Evolutionary conservation across 2,113 vertebrate genomes (phyloP).

Genomic region (Callaeas wilsoni): DNA sequence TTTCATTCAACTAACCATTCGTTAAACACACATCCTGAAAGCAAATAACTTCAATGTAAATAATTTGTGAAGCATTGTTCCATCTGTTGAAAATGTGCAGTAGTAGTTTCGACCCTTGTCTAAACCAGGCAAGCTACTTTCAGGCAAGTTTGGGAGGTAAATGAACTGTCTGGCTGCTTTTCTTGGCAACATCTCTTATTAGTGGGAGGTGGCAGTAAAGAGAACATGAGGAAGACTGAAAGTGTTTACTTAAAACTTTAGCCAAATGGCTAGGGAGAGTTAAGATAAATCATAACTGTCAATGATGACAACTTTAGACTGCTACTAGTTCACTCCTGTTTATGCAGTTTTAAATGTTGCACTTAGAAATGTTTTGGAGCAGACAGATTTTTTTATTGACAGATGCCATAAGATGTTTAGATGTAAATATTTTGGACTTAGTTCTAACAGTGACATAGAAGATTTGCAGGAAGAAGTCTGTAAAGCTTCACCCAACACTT

Average conservation of each 20-base stretch:
- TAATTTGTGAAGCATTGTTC: slow-evolving; percentile 66
- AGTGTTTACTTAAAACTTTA: slow-evolving; percentile 78
- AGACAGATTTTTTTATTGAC: slow-evolving; percentile 63
- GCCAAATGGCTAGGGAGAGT: slow-evolving; percentile 74
- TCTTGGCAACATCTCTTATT: slow-evolving; percentile 69
- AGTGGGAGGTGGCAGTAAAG: slow-evolving; percentile 75
- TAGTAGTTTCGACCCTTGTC: slow-evolving; percentile 69
- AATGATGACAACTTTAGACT: slow-evolving; percentile 75
- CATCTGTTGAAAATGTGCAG: slow-evolving; percentile 71
- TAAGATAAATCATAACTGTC: slow-evolving; percentile 75
- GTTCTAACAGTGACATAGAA: slow-evolving; percentile 58
- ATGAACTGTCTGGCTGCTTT: slow-evolving; percentile 77
- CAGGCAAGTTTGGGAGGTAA: slow-evolving; percentile 72
- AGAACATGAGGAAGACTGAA: slow-evolving; percentile 73
- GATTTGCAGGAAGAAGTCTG: slow-evolving; percentile 67
- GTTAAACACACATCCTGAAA: slow-evolving; percentile 68
- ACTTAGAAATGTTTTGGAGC: slow-evolving; percentile 54
- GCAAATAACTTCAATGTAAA: slow-evolving; percentile 66
- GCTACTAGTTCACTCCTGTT: slow-evolving; percentile 77
- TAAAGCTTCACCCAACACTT: slow-evolving; percentile 73
- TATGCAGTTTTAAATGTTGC: slow-evolving; percentile 65
- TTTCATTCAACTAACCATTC: slow-evolving; percentile 65
- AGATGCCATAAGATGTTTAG: slow-evolving; percentile 63
- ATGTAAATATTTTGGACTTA: slow-evolving; percentile 59
- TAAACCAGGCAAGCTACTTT: slow-evolving; percentile 71